A percentile compares a stretch with the other conserved stretches of the same genome.
Evolutionary conservation across 2,888 invertebrate genomes (phyloP).

Genomic region (Synanthedon myopaeformis): DNA sequence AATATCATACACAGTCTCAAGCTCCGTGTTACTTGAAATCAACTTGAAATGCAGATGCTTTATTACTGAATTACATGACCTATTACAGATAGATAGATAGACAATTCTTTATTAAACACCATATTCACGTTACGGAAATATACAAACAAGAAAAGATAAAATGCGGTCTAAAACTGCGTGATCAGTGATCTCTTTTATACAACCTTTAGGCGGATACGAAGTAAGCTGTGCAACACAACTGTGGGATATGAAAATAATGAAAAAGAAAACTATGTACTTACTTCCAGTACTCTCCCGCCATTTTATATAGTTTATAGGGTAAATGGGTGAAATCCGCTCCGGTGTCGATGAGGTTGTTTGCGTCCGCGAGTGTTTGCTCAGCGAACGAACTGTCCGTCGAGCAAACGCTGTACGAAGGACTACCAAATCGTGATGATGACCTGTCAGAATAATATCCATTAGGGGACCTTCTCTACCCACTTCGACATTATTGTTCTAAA

Average conservation of each 20-base stretch:
- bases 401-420: constrained; percentile 56
- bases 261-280: constrained; percentile 51
- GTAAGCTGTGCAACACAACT: neutral
- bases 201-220: neutral
- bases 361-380: constrained; percentile 58
- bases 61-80: too few relatives aligned
- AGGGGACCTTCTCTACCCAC: too few relatives aligned
- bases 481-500: too few relatives aligned
- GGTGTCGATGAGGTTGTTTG: constrained; percentile 47
- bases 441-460: neutral
- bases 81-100: too few relatives aligned
- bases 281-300: constrained; percentile 89
- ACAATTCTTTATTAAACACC: too few relatives aligned
- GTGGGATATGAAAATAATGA: neutral
- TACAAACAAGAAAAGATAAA: neutral
- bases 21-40: too few relatives aligned
- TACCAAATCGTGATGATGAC: constrained; percentile 42
- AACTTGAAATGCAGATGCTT: too few relatives aligned
- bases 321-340: constrained; percentile 64
- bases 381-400: constrained; percentile 68
- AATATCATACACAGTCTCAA: too few relatives aligned
- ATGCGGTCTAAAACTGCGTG: neutral
- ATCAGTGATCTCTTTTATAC: neutral
- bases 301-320: constrained; percentile 80
- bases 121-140: neutral